Conservation (phyloP, 2,113 vertebrate species). For the Thalassoma bifasciatum region DNA sequence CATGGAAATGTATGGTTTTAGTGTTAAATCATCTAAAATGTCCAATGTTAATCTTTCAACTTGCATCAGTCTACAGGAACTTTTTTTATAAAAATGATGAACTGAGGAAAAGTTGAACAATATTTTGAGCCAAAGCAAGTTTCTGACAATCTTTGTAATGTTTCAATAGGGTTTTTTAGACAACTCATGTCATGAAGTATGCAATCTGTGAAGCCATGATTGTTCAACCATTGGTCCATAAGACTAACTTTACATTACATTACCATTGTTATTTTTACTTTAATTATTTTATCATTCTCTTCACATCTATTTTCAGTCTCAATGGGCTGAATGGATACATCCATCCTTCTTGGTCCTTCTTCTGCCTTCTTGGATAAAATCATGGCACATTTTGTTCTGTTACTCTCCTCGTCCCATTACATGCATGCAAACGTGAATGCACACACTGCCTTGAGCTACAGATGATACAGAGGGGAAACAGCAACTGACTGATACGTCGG, state of each 20-base stretch:
- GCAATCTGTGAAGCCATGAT: not conserved
- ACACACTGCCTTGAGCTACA: slow-evolving; percentile 55
- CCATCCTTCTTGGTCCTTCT: slow-evolving; percentile 1
- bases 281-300: not conserved
- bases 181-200: not conserved
- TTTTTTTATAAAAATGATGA: not conserved
- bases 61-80: not conserved
- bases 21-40: not conserved
- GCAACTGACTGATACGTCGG: slow-evolving; percentile 63
- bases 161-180: slow-evolving; percentile 5
- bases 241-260: not conserved
- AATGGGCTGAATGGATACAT: slow-evolving; percentile 19
- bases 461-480: slow-evolving; percentile 63
- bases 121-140: not conserved
- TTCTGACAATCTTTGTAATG: slow-evolving; percentile 1
- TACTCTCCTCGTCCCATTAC: slow-evolving; percentile 29
- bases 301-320: slow-evolving; percentile 18
- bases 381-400: slow-evolving; percentile 19
- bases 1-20: not conserved
- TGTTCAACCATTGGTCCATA: not conserved
- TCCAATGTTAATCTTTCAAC: not conserved
- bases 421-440: slow-evolving; percentile 14
- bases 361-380: slow-evolving; percentile 4
- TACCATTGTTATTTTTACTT: no score
- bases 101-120: slow-evolving; percentile 2